phyloP scores from a whole-genome alignment of 2,888 invertebrate genomes.

The Oscheius sp. region DNA sequence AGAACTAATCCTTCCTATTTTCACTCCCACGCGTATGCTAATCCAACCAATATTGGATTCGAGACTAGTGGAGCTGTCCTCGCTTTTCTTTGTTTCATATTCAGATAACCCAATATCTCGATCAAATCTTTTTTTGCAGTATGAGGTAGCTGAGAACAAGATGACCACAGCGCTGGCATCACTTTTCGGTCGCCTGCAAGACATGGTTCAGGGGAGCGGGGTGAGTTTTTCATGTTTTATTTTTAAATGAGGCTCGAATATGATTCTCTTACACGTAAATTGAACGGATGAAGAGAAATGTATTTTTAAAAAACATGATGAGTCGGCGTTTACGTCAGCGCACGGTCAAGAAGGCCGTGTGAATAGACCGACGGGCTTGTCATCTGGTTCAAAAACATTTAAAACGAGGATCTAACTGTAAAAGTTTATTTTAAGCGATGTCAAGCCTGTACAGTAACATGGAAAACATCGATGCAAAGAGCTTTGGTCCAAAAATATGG shows the following conservation, averaged over 20 bases:
- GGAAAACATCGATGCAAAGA: not conserved
- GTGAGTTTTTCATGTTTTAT: slow-evolving; percentile 18
- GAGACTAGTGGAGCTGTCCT: not conserved
- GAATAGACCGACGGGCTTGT: too few relatives aligned
- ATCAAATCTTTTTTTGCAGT: slow-evolving; percentile 7
- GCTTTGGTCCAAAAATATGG: not conserved
- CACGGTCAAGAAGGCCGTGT: too few relatives aligned
- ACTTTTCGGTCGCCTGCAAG: slow-evolving; percentile 35
- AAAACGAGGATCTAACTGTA: too few relatives aligned
- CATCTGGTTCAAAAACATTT: too few relatives aligned
- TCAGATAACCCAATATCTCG: not conserved
- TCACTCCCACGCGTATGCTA: not conserved
- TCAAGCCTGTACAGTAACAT: not conserved
- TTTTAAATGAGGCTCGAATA: not conserved
- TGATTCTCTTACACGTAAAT: too few relatives aligned
- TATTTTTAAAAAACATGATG: too few relatives aligned
- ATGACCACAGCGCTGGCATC: slow-evolving; percentile 35
- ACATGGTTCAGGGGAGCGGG: slow-evolving; percentile 35
- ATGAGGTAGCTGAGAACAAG: slow-evolving; percentile 25
- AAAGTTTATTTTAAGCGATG: too few relatives aligned
- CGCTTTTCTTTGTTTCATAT: not conserved
- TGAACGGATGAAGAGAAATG: too few relatives aligned
- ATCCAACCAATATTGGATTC: not conserved
- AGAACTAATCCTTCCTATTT: not conserved
- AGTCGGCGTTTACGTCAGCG: too few relatives aligned